A percentile compares a stretch with the other conserved stretches of the same genome.
phyloP scores from a whole-genome alignment of 2,797 vertebrate species.

The Dipus sagitta region DNA sequence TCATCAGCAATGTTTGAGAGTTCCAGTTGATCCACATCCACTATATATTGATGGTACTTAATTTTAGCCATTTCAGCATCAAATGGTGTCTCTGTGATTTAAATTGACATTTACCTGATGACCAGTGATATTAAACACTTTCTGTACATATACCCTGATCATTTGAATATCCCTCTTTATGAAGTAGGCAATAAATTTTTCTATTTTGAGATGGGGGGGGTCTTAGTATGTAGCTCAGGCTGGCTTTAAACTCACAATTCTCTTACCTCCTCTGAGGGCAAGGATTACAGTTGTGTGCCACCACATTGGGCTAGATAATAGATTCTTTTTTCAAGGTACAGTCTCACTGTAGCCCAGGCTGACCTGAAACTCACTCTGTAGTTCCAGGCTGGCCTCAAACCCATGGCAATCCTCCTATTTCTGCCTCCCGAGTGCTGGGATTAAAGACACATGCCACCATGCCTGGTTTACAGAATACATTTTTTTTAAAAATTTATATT shows the following conservation, averaged over 20 bases:
- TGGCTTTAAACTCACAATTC: background rate
- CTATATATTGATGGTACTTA: background rate
- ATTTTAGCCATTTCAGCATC: constrained; percentile 17
- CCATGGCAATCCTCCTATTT: background rate
- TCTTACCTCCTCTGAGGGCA: too few species aligned
- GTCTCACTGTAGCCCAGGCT: too few species aligned
- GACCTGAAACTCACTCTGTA: too few species aligned
- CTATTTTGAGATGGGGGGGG: background rate
- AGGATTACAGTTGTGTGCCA: too few species aligned
- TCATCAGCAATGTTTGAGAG: background rate
- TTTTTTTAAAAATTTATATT: too few species aligned
- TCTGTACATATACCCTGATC: background rate
- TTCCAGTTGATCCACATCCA: background rate
- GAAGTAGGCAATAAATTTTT: background rate
- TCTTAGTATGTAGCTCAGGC: background rate
- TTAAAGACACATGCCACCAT: background rate
- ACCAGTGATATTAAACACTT: background rate
- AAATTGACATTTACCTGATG: constrained; percentile 12
- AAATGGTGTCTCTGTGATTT: constrained; percentile 15
- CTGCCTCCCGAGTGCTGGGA: background rate
- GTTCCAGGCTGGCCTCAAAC: background rate
- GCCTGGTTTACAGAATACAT: background rate
- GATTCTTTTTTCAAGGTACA: too few species aligned
- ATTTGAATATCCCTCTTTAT: constrained; percentile 32
- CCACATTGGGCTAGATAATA: too few species aligned